phyloP scores from a whole-genome alignment of 1,140 invertebrate genomes.

The Neodiprion lecontei region DNA sequence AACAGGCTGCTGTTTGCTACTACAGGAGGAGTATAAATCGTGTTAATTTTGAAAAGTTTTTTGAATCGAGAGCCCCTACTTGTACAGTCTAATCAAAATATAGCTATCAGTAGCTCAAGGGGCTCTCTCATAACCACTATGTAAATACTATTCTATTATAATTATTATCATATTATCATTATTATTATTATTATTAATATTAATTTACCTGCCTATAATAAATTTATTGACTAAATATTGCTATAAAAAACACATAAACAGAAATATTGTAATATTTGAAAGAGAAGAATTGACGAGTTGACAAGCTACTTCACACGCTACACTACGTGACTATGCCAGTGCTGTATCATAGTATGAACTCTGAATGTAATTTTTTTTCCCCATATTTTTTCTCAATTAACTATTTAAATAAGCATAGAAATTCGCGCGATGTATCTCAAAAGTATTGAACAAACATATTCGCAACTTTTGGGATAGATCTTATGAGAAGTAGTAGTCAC shows the following conservation, averaged over 20 bases:
- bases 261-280: slow-evolving; percentile 52
- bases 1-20: slow-evolving; percentile 45
- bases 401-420: slow-evolving; percentile 42
- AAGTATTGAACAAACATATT: background rate
- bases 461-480: slow-evolving; percentile 15
- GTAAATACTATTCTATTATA: slow-evolving; percentile 50
- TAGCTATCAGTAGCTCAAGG: slow-evolving; percentile 36
- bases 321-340: slow-evolving; percentile 51
- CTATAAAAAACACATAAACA: slow-evolving; percentile 38
- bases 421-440: slow-evolving; percentile 20
- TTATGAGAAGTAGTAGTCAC: slow-evolving; percentile 15
- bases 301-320: slow-evolving; percentile 7
- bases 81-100: slow-evolving; percentile 55
- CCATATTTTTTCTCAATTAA: slow-evolving; percentile 37
- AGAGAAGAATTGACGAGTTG: background rate
- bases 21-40: slow-evolving; percentile 44
- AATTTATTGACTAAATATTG: slow-evolving; percentile 48
- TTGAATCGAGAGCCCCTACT: slow-evolving; percentile 41
- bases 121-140: slow-evolving; percentile 37
- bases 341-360: slow-evolving; percentile 55
- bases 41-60: slow-evolving; percentile 49
- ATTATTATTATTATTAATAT: slow-evolving; percentile 57
- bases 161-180: slow-evolving; percentile 46
- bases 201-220: slow-evolving; percentile 57
- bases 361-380: slow-evolving; percentile 49